Percentiles rank a stretch among this genome's conserved stretches.
phyloP scores from a whole-genome alignment of 2,888 invertebrate genomes.

The Eurois occulta region DNA sequence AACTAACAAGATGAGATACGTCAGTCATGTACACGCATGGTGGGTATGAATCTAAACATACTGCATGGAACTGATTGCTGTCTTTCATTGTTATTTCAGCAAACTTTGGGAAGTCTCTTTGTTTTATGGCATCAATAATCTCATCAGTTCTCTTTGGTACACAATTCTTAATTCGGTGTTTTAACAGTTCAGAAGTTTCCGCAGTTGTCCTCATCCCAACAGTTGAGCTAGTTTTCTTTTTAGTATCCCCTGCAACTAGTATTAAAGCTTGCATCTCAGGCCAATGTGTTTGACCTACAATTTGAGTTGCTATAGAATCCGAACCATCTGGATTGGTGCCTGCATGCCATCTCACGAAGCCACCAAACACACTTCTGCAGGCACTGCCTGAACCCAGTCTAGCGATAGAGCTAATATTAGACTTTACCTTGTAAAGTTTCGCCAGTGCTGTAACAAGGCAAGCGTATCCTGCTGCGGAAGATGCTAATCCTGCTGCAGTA shows the following conservation, averaged over 20 bases:
- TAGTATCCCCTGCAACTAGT: slow-evolving; percentile 95
- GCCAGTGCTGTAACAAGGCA: slow-evolving; percentile 96
- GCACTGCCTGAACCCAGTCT: slow-evolving; percentile 98
- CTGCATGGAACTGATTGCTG: slow-evolving; percentile 99
- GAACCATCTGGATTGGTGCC: slow-evolving; percentile 92
- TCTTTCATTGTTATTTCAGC: slow-evolving; percentile 99
- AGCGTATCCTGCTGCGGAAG: slow-evolving; percentile 99
- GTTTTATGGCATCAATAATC: slow-evolving; percentile 90
- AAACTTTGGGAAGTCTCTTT: slow-evolving; percentile 95
- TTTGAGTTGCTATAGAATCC: slow-evolving; percentile 94
- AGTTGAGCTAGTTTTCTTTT: slow-evolving; percentile 96
- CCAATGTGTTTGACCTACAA: slow-evolving; percentile 95
- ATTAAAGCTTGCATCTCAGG: slow-evolving; percentile 97
- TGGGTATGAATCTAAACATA: slow-evolving; percentile 98
- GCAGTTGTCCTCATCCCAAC: slow-evolving; percentile 96
- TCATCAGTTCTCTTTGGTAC: slow-evolving; percentile 93
- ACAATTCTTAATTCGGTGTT: slow-evolving; percentile 92
- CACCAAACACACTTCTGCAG: slow-evolving; percentile 98
- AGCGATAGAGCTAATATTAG: slow-evolving; percentile 94
- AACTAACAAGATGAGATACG: slow-evolving; percentile 94
- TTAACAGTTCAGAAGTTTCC: slow-evolving; percentile 95
- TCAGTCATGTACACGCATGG: slow-evolving; percentile 98
- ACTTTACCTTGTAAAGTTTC: slow-evolving; percentile 93
- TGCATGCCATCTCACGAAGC: slow-evolving; percentile 98
- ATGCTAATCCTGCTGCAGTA: slow-evolving; percentile 99